Evolutionary conservation across 1,140 invertebrate species (phyloP).

Genomic region (Rhagoletis pomonella): DNA sequence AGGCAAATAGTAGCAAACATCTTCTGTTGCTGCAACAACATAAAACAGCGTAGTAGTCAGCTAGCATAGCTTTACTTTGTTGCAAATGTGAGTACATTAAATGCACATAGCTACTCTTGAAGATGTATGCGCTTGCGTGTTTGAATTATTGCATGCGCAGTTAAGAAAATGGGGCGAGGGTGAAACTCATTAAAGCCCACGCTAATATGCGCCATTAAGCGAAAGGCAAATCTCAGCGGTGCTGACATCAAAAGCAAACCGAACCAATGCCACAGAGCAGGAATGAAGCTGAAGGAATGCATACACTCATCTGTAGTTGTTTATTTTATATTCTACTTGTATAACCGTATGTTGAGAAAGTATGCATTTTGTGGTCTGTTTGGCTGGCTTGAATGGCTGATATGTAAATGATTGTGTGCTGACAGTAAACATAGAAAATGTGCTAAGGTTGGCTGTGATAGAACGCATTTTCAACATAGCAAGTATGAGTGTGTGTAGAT

Average conservation of each 20-base stretch:
- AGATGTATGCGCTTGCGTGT: background rate
- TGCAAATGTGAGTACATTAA: no score
- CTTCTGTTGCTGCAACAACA: no score
- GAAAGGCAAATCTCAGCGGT: conserved; percentile 13
- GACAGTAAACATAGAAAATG: no score
- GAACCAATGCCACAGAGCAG: background rate
- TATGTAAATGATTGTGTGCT: no score
- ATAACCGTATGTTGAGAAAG: no score
- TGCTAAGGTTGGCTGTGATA: no score
- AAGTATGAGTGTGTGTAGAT: no score
- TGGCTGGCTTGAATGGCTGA: background rate
- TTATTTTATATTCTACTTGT: no score
- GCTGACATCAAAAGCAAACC: background rate
- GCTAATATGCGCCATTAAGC: conserved; percentile 12
- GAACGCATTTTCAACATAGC: no score
- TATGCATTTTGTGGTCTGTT: background rate
- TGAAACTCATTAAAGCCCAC: background rate
- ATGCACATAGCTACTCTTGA: no score
- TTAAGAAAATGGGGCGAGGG: background rate
- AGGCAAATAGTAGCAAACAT: background rate
- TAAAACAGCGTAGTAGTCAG: no score
- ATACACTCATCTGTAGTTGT: background rate
- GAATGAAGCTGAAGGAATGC: background rate
- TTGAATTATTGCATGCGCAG: background rate
- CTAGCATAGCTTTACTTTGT: no score